These are phyloP conservation scores for Rhadina sibilatrix DNA, from an alignment of 2,113 vertebrate genomes.

Conservation along the genomic window DNA sequence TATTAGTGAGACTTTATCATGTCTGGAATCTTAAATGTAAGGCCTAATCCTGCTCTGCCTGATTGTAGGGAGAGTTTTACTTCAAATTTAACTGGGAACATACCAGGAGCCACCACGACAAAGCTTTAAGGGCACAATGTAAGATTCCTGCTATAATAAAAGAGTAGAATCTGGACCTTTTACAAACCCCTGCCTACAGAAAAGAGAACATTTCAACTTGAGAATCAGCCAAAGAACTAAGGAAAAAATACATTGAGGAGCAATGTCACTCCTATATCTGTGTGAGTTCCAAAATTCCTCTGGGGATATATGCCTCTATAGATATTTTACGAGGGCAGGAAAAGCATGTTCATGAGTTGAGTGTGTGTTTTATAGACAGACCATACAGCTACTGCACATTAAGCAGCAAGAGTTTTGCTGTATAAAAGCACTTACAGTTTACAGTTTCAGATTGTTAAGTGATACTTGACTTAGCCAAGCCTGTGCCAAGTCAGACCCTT, in stretches of 20 bases:
- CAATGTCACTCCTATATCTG: background rate
- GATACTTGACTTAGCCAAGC: background rate
- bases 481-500: background rate
- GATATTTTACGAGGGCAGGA: background rate
- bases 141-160: background rate
- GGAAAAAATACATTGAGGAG: background rate
- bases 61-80: background rate
- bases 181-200: background rate
- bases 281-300: background rate
- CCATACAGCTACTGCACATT: background rate
- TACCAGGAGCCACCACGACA: background rate
- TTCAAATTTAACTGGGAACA: background rate
- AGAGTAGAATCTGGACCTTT: background rate
- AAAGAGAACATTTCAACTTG: background rate
- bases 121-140: background rate
- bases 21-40: background rate
- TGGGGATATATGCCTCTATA: background rate
- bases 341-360: background rate
- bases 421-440: background rate
- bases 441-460: background rate
- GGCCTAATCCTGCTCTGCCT: background rate
- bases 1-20: background rate
- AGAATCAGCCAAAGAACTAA: background rate
- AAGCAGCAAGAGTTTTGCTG: background rate
- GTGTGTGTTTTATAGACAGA: background rate